Percentiles rank a stretch among this genome's conserved stretches.
Evolutionary conservation across 2,888 invertebrate genomes (phyloP).

Genomic region (Entomobrya multifasciata): DNA sequence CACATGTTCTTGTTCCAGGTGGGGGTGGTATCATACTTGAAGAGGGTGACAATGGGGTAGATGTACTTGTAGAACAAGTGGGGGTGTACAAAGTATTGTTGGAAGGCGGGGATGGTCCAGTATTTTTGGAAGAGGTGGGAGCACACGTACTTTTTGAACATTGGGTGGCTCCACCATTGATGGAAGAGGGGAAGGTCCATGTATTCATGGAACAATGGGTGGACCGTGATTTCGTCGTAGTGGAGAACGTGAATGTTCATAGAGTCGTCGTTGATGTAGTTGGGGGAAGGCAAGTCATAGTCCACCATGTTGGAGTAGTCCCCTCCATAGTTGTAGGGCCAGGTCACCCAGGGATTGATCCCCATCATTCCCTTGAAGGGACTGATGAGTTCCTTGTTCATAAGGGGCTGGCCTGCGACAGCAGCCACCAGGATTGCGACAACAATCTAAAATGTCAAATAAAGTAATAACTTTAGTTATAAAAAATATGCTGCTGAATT

Average conservation of each 20-base stretch:
- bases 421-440: constrained; percentile 55
- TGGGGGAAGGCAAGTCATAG: neutral
- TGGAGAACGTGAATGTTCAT: constrained; percentile 35
- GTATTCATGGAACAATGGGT: constrained; percentile 59
- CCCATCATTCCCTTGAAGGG: too few species aligned
- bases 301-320: neutral
- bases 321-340: too few species aligned
- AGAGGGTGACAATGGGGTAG: constrained; percentile 62
- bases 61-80: constrained; percentile 75
- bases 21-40: constrained; percentile 38
- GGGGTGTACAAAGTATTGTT: constrained; percentile 73
- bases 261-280: neutral
- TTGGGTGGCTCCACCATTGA: constrained; percentile 59
- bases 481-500: too few species aligned
- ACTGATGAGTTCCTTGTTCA: constrained; percentile 15
- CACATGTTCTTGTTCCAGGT: neutral
- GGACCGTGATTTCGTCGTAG: constrained; percentile 52
- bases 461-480: too few species aligned
- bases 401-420: constrained; percentile 41
- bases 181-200: constrained; percentile 66
- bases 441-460: too few species aligned
- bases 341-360: too few species aligned
- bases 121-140: constrained; percentile 72
- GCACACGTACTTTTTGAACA: constrained; percentile 59
- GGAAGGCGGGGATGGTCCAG: constrained; percentile 67